These are phyloP conservation scores for Petrocephalus microphthalmus DNA, from an alignment of 2,113 vertebrate species.

Conservation along the genomic window DNA sequence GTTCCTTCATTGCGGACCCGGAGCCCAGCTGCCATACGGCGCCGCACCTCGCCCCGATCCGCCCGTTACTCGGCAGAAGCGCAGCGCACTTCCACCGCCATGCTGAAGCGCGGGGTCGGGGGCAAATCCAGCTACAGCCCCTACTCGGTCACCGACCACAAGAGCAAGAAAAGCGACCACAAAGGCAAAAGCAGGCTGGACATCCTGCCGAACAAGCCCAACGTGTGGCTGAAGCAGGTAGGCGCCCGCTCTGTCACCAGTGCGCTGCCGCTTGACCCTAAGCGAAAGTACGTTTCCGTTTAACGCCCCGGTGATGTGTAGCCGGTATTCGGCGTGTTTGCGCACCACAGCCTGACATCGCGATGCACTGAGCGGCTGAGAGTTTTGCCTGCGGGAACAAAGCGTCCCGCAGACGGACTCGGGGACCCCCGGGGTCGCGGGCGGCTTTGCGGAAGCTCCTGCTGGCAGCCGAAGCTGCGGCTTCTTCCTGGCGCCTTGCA, in stretches of 20 bases:
- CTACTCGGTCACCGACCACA: constrained; percentile 47
- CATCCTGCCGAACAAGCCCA: constrained; percentile 53
- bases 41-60: neutral
- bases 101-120: constrained; percentile 54
- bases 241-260: neutral
- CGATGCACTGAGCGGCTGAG: neutral
- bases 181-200: constrained; percentile 55
- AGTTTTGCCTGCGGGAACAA: neutral
- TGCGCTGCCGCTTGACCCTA: neutral
- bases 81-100: constrained; percentile 32
- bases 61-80: neutral
- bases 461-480: neutral
- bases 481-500: neutral
- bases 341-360: neutral
- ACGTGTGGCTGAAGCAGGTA: constrained; percentile 68
- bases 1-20: neutral
- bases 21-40: neutral
- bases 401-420: neutral
- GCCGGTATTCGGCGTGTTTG: neutral
- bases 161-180: constrained; percentile 45
- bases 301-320: neutral
- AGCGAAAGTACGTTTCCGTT: neutral
- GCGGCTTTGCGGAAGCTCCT: neutral
- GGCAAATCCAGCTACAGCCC: constrained; percentile 70
- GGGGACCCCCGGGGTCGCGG: neutral